These are phyloP conservation scores for Tyrannus savana DNA, from an alignment of 2,113 vertebrate genomes.

Conservation along the genomic window DNA sequence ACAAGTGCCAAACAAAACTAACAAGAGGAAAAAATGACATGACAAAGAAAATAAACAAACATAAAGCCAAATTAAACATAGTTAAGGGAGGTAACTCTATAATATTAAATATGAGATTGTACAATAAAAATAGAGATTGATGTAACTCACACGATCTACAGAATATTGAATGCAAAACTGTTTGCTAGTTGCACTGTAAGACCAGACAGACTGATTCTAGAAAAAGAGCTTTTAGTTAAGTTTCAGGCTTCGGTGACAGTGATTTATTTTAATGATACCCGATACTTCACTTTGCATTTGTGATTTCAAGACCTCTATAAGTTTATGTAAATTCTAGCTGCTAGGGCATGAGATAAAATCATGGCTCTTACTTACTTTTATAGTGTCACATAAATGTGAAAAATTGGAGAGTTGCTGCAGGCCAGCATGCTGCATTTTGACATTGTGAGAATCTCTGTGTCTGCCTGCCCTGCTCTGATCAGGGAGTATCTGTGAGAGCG, in stretches of 20 bases:
- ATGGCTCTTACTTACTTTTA: conserved; percentile 65
- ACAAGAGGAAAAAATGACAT: conserved; percentile 38
- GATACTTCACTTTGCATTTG: conserved; percentile 63
- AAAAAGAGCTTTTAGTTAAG: conserved; percentile 52
- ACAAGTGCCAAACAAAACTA: conserved; percentile 49
- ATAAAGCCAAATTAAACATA: conserved; percentile 49
- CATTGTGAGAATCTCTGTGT: conserved; percentile 46
- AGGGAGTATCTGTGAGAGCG: neutral
- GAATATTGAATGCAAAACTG: neutral
- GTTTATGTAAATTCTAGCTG: conserved; percentile 70
- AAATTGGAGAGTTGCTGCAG: conserved; percentile 68
- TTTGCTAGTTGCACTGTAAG: neutral
- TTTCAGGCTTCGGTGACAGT: conserved; percentile 34
- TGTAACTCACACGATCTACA: neutral
- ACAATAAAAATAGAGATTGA: conserved; percentile 27
- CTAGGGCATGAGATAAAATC: conserved; percentile 63
- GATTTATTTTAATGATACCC: conserved; percentile 63
- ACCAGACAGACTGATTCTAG: neutral
- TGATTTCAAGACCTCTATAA: conserved; percentile 66
- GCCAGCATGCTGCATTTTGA: conserved; percentile 59
- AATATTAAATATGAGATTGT: conserved; percentile 18
- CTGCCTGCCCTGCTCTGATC: conserved; percentile 2
- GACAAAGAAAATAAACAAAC: conserved; percentile 47
- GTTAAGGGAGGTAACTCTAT: conserved; percentile 31
- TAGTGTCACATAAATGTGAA: conserved; percentile 70